Percentiles rank a stretch among this genome's conserved stretches.
Conservation (phyloP, 2,113 vertebrate species). For the Marcusenius ussheri region DNA sequence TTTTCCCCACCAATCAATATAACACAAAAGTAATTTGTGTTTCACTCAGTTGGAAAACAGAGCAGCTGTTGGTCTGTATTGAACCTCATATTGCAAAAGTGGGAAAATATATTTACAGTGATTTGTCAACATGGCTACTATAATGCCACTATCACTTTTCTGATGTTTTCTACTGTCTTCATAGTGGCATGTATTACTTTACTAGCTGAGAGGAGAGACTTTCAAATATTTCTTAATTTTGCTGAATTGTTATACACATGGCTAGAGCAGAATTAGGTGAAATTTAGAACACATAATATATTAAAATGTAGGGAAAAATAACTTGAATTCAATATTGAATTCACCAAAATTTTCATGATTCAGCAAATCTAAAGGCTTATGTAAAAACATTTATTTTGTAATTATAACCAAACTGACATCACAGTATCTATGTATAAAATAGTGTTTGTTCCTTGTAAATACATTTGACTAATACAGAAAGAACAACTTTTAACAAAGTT, state of each 20-base stretch:
- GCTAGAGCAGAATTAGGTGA: not conserved
- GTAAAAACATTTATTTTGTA: conserved; percentile 8
- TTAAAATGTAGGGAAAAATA: not conserved
- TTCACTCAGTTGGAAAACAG: not conserved
- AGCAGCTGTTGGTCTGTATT: not conserved
- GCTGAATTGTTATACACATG: not conserved
- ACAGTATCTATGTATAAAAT: conserved; percentile 9
- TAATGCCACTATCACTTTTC: not conserved
- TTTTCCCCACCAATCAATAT: not conserved
- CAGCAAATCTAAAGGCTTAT: not conserved
- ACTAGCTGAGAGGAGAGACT: not conserved
- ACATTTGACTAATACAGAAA: conserved; percentile 6
- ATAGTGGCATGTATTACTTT: not conserved
- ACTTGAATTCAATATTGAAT: not conserved
- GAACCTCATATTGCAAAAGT: not conserved
- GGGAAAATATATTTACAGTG: not conserved
- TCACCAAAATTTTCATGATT: not conserved
- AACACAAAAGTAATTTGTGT: not conserved
- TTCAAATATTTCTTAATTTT: not conserved
- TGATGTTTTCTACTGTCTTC: not conserved
- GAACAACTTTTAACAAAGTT: conserved; percentile 5
- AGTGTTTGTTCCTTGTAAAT: not conserved
- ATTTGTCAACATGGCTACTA: not conserved
- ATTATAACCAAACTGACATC: conserved; percentile 7
- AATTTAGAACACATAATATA: not conserved